Evolutionary conservation across 2,888 invertebrate genomes (phyloP).

Genomic region (Amiota minor): DNA sequence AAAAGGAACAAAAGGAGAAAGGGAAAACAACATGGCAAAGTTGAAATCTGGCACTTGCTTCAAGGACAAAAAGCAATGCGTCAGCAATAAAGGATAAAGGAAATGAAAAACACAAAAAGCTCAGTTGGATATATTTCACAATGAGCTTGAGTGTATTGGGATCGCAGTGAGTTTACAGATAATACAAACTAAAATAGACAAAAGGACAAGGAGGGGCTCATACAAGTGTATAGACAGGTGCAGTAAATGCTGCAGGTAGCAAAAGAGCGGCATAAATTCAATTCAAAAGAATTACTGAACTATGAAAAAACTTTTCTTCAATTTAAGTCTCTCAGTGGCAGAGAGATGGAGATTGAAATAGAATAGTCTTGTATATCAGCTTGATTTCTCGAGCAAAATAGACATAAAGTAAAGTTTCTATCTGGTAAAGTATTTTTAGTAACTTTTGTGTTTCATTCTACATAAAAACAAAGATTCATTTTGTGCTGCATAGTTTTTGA

Average conservation of each 20-base stretch:
- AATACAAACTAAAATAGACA: too few species aligned
- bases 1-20: background rate
- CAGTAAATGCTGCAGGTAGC: conserved; percentile 1
- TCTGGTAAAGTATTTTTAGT: too few species aligned
- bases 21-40: conserved; percentile 21
- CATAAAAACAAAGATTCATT: too few species aligned
- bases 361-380: too few species aligned
- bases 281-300: conserved; percentile 30
- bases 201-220: background rate
- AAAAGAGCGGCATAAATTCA: conserved; percentile 3
- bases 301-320: background rate
- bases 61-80: conserved; percentile 26
- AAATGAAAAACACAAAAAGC: background rate
- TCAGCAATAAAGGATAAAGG: conserved; percentile 10
- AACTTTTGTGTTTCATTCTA: too few species aligned
- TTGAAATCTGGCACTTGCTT: conserved; percentile 27
- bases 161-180: background rate
- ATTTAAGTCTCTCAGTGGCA: too few species aligned
- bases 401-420: too few species aligned
- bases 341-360: too few species aligned
- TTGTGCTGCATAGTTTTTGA: too few species aligned
- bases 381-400: too few species aligned
- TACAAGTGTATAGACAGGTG: conserved; percentile 22
- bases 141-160: background rate
- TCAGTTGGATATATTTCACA: conserved; percentile 13